Evolutionary conservation across 2,797 vertebrate species (phyloP), one percentile per base, ranked within the genome.

Genomic region (Cirrhinus mrigala): DNA sequence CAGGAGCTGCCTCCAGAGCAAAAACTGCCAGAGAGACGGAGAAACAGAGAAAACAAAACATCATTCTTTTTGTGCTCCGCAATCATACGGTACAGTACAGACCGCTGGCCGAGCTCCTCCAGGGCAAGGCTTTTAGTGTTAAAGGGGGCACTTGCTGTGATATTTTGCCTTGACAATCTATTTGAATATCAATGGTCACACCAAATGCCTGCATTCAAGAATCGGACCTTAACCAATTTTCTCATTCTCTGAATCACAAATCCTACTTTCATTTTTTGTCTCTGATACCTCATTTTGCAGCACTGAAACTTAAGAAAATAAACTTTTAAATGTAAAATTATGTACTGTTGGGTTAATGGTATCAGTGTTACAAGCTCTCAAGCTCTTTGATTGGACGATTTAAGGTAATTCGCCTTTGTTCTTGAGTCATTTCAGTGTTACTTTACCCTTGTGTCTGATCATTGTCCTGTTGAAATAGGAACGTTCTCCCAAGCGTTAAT

Each of bases 1-100:
- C 94, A 94, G 93, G 90, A 89, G 52, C 84, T 88, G 89, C 92
- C 91, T 91, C 82, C 91, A 92, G 90, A 93, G 88, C 90, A 90
- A 92, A 92, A 92, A 93, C 92, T 89, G 91, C 91, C 90, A 92
- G 90, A 91, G 83, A 82, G 82, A 84, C 5, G 54, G 37, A 79
- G 87, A 66, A 78, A 75, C 74, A 69, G 83, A 79, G 83, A 88
- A 79, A 79, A 83, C 79, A 86, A 86, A 80, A 75, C 82, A 87
- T 80, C 54, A 64, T 73, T 85, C 76, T 79, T 85, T 79, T 79
- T 78, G 76, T 48, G 54, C 40, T 48, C 66, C 22, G 18, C 64
- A 84, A 62, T 71, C 83, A 71, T 84, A 79, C 24, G 64, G 46
- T 60, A 85, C 78, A 66, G 77, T 66, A 74, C 56, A 85, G 84